Base-by-base conservation (phyloP, 2,113 vertebrate genomes). In the Xiphophorus hellerii region DNA sequence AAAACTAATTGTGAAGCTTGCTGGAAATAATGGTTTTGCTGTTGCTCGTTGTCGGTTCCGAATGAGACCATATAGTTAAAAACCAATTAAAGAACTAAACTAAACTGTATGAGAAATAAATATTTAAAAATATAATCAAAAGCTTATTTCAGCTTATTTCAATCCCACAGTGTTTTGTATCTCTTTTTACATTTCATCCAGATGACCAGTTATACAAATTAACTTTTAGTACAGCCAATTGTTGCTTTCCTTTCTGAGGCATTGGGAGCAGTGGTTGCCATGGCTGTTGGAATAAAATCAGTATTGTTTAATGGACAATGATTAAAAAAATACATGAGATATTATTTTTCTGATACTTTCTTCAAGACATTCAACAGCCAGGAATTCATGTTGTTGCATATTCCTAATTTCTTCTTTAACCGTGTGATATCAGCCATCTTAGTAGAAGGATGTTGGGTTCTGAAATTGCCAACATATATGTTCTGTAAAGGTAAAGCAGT, bases 381-480 rank as follows among this genome's bases (percentile, higher is more conserved):
- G 48, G 48, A 69, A 0, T 9, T 12, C 0, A 30, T 44, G 3
- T 37, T 48, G 14, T 74, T 68, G 37, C 76, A 73, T 35, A 3
- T 25, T 65, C 48, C 42, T 44, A 44, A 17, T 17, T 44, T 44
- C 15, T 17, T 5, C 42, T 44, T 44, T 44, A 44, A 44, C 0
- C 5, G 42, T 44, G 48, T 42, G 12, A 71, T 39, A 29, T 39
- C 73, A 17, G 64, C 35, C 30, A 14, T 35, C 42, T 70, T 69
- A 44, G 61, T 30, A 58, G 65, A 44, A 65, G 69, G 69, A 82
- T 67, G 65, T 37, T 39, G 66, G 30, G 29, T 29, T 17, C 42
- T 14, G 13, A 54, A 60, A n/a, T 66, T 69, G 64, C 63, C 72
- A 30, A 42, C 29, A 73, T 66, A 66, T 70, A 72, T 44, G 69